These are phyloP conservation scores for Sula dactylatra DNA, from an alignment of 2,113 vertebrate genomes.

Conservation along the genomic window DNA sequence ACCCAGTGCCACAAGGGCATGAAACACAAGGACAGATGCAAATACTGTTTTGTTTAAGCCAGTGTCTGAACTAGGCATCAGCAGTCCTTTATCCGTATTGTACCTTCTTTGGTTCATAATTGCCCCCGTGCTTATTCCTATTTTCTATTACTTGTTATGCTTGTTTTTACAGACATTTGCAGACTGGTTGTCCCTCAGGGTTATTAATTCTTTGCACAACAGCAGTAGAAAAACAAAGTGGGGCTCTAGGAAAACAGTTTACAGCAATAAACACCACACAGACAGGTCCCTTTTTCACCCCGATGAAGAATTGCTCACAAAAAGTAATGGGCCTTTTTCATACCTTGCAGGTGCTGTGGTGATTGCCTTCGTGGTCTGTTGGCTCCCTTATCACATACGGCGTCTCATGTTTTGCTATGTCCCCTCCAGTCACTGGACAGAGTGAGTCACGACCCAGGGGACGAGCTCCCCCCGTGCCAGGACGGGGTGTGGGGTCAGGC, in stretches of 20 bases:
- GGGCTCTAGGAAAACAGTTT: neutral
- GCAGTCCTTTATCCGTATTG: neutral
- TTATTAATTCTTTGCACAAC: neutral
- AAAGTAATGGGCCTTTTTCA: neutral
- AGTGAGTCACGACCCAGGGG: slow-evolving; percentile 75
- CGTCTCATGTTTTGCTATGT: slow-evolving; percentile 96
- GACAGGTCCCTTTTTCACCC: neutral
- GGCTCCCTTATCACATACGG: slow-evolving; percentile 92
- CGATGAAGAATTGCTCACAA: neutral
- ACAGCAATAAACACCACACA: neutral
- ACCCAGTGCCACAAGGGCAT: neutral
- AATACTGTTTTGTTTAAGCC: neutral
- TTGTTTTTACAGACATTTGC: neutral
- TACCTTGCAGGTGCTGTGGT: slow-evolving; percentile 86
- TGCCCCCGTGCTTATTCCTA: neutral
- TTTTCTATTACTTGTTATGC: neutral
- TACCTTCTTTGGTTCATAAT: neutral
- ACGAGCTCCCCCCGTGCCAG: accelerated
- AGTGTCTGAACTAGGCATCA: neutral
- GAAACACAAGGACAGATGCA: neutral
- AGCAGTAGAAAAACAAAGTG: neutral
- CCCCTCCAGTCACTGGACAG: slow-evolving; percentile 82
- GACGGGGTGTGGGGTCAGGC: neutral
- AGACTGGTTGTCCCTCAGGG: neutral
- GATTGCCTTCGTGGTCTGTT: slow-evolving; percentile 94